Conservation (phyloP, 1,140 invertebrate species). For the Eriosoma lanigerum region DNA sequence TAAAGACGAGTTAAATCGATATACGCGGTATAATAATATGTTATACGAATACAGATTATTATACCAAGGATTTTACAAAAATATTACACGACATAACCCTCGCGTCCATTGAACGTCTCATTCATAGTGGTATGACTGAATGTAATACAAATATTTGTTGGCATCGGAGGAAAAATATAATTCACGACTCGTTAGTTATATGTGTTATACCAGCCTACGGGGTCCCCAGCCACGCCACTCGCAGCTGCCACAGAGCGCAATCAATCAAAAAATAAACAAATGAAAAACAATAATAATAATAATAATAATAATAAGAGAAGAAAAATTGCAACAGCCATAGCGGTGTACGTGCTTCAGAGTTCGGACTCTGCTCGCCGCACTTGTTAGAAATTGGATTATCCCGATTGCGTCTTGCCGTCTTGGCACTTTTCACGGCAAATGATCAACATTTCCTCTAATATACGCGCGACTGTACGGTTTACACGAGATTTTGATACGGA, state of each 20-base stretch:
- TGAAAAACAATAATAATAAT: not conserved
- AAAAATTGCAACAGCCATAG: not conserved
- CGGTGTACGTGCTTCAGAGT: conserved; percentile 22
- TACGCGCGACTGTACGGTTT: not conserved
- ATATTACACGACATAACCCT: not conserved
- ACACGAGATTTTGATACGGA: conserved; percentile 24
- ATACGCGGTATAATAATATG: no score
- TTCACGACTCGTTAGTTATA: conserved; percentile 22
- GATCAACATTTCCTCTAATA: conserved; percentile 4
- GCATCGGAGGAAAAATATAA: not conserved
- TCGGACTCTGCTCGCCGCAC: not conserved
- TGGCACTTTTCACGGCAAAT: conserved; percentile 28
- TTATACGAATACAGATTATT: conserved; percentile 10
- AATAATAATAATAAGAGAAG: no score
- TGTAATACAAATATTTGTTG: conserved; percentile 14
- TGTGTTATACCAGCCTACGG: no score
- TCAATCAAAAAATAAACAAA: conserved; percentile 28
- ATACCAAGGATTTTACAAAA: not conserved
- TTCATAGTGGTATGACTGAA: not conserved
- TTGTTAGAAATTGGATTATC: conserved; percentile 33
- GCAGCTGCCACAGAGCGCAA: conserved; percentile 7
- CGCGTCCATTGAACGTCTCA: not conserved
- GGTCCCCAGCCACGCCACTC: not conserved
- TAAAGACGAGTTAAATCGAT: not conserved
- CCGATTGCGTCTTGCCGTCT: conserved; percentile 16